Evolutionary conservation across 2,113 vertebrate species (phyloP).

Genomic region (Brachirus orientalis): DNA sequence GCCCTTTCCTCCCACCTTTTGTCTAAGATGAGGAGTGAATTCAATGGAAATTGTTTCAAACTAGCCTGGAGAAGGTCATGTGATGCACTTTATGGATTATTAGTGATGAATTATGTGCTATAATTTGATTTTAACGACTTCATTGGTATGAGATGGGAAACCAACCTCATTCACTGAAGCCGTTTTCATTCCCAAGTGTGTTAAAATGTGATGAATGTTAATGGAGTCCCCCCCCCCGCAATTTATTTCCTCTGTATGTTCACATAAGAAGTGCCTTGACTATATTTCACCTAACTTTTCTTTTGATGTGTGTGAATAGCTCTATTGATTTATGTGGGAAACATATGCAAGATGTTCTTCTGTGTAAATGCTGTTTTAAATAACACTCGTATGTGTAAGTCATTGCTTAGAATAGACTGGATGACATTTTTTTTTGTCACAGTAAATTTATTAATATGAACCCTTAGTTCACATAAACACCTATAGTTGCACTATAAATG

Average conservation of each 20-base stretch:
- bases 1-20: no score
- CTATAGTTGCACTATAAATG: constrained; percentile 50
- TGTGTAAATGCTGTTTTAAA: constrained; percentile 44
- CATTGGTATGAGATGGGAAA: constrained; percentile 34
- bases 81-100: constrained; percentile 78
- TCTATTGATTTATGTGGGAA: constrained; percentile 49
- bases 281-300: constrained; percentile 20
- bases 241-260: constrained; percentile 5
- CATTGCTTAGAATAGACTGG: constrained; percentile 26
- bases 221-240: no score
- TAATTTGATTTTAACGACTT: constrained; percentile 27
- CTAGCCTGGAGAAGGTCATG: constrained; percentile 21
- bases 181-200: constrained; percentile 11
- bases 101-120: constrained; percentile 37
- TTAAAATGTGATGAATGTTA: constrained; percentile 7
- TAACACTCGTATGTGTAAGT: constrained; percentile 29
- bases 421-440: constrained; percentile 34
- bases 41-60: no score
- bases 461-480: constrained; percentile 36
- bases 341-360: constrained; percentile 23
- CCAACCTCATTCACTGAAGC: constrained; percentile 58
- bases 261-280: constrained; percentile 69
- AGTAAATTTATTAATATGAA: constrained; percentile 13
- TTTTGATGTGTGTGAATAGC: constrained; percentile 39
- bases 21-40: no score